A percentile compares a stretch with the other conserved stretches of the same genome.
phyloP scores from a whole-genome alignment of 2,113 vertebrate species.

The Progne subis region DNA sequence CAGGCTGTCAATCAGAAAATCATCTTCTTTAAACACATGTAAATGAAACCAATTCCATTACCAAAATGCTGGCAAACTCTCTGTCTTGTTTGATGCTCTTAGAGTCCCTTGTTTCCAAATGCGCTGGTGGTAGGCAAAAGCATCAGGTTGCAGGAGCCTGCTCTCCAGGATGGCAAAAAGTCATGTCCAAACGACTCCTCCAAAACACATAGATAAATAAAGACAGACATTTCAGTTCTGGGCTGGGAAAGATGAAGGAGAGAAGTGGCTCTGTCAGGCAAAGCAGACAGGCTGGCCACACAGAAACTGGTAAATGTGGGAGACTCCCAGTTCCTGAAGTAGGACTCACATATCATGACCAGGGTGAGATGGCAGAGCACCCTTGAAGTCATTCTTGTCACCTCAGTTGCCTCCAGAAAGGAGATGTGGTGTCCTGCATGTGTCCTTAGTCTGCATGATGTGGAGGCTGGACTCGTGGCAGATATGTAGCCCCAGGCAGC shows the following conservation, averaged over 20 bases:
- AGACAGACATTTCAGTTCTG: not conserved
- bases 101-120: not conserved
- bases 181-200: not conserved
- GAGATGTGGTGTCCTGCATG: not conserved
- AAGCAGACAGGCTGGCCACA: not conserved
- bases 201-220: not conserved
- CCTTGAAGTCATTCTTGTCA: not conserved
- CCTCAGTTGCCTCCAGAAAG: not conserved
- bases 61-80: not conserved
- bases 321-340: not conserved
- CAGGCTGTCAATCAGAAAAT: not conserved
- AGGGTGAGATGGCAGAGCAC: not conserved
- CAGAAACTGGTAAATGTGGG: not conserved
- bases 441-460: not conserved
- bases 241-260: not conserved
- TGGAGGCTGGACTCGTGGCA: accelerated
- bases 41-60: not conserved
- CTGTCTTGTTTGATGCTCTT: not conserved
- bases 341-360: not conserved
- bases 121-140: not conserved
- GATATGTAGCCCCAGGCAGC: accelerated
- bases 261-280: not conserved
- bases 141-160: not conserved
- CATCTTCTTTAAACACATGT: not conserved
- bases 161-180: not conserved